Evolutionary conservation across 2,888 invertebrate genomes (phyloP).

Genomic region (Xestia sexstrigata): DNA sequence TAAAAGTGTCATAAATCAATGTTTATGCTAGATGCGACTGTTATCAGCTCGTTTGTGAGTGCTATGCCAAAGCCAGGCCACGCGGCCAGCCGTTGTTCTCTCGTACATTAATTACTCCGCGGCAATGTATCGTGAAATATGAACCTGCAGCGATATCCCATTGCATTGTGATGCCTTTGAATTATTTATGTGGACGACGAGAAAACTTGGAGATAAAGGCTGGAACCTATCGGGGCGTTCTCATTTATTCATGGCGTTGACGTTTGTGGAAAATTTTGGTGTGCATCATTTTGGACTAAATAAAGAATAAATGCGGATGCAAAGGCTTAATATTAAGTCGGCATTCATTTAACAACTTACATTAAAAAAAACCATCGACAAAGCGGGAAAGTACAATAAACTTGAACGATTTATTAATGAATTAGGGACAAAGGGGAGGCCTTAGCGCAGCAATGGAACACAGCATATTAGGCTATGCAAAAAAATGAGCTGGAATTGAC

Average conservation of each 20-base stretch:
- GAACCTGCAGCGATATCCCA: conserved; percentile 83
- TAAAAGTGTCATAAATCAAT: conserved; percentile 73
- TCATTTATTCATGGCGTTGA: conserved; percentile 18
- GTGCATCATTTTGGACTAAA: background rate
- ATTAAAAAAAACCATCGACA: background rate
- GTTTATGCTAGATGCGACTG: conserved; percentile 71
- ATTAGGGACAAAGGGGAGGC: background rate
- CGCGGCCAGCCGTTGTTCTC: conserved; percentile 73
- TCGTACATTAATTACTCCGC: conserved; percentile 81
- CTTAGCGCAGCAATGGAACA: background rate
- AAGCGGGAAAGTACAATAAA: background rate
- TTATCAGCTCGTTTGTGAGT: conserved; percentile 64
- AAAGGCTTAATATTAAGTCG: background rate
- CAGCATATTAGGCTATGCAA: background rate
- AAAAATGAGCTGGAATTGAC: background rate
- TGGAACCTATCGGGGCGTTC: conserved; percentile 19
- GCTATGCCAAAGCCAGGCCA: conserved; percentile 74
- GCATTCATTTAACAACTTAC: background rate
- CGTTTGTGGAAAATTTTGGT: background rate
- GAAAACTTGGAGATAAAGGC: conserved; percentile 51
- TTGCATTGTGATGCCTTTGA: conserved; percentile 81
- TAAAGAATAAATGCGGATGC: background rate
- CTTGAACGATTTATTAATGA: background rate
- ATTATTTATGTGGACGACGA: conserved; percentile 78
- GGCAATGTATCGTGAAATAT: conserved; percentile 83